phyloP scores from a whole-genome alignment of 2,888 invertebrate species.

The Caenorhabditis becei region DNA sequence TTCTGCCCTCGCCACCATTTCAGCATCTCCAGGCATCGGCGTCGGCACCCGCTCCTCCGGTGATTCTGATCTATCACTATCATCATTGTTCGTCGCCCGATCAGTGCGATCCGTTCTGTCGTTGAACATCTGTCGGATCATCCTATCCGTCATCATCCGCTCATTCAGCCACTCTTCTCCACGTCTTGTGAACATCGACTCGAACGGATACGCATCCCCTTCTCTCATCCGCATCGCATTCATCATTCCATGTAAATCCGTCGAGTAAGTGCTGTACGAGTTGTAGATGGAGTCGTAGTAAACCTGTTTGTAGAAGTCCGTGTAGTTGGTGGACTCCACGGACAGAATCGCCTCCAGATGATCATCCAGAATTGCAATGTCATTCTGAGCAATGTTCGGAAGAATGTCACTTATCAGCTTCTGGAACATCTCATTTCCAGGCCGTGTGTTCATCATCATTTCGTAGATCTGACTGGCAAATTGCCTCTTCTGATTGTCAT shows the following conservation, averaged over 20 bases:
- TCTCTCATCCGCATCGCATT: constrained; percentile 17
- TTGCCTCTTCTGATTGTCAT: constrained; percentile 1
- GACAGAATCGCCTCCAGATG: constrained; percentile 45
- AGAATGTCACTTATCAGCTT: constrained; percentile 15
- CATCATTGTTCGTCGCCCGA: constrained; percentile 44
- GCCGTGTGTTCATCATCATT: constrained; percentile 12
- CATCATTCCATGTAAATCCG: constrained; percentile 14
- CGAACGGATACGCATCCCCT: neutral
- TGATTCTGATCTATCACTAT: constrained; percentile 19
- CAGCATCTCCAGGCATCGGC: constrained; percentile 30
- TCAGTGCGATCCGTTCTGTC: constrained; percentile 33
- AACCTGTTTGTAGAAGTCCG: constrained; percentile 30
- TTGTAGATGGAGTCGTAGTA: constrained; percentile 48
- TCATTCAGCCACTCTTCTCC: neutral
- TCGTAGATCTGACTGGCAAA: constrained; percentile 31
- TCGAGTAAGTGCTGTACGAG: neutral
- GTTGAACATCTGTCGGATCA: constrained; percentile 11
- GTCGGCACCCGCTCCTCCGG: constrained; percentile 35
- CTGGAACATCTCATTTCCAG: constrained; percentile 30
- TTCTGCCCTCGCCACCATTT: neutral
- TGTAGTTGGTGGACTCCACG: constrained; percentile 5
- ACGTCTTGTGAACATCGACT: constrained; percentile 5
- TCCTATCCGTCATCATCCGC: neutral
- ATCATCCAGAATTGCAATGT: constrained; percentile 25
- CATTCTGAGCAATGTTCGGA: neutral